Conservation (phyloP, 2,113 vertebrate species). For the Tachycineta bicolor region DNA sequence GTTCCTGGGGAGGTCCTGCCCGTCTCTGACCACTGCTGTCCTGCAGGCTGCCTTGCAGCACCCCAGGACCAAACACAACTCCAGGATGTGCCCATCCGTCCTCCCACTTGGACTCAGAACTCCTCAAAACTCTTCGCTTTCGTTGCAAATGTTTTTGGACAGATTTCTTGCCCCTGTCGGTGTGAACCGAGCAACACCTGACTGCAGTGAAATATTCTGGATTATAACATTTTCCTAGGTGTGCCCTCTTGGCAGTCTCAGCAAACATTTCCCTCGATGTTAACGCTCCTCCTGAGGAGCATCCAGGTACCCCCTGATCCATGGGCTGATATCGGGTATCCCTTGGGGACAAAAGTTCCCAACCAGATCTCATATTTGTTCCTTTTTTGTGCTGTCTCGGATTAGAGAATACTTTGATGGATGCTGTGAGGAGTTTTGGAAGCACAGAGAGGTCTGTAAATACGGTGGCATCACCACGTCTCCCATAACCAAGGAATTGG, state of each 20-base stretch:
- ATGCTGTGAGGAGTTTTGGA: neutral
- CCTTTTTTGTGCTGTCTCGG: neutral
- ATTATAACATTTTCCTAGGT: neutral
- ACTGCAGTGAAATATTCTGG: neutral
- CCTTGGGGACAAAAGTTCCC: neutral
- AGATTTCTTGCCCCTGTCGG: neutral
- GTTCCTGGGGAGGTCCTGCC: neutral
- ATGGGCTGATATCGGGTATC: rapidly evolving
- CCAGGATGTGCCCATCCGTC: rapidly evolving
- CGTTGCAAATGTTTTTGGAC: rapidly evolving
- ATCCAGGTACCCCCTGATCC: neutral
- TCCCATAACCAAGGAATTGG: neutral
- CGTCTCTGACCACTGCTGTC: rapidly evolving
- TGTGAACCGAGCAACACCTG: neutral
- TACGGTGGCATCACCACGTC: neutral
- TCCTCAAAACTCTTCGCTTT: neutral
- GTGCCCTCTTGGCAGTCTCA: neutral
- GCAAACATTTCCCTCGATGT: neutral
- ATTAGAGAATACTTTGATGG: neutral
- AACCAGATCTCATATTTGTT: neutral
- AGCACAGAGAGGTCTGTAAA: neutral
- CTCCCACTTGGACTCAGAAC: neutral
- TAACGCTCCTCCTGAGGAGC: neutral
- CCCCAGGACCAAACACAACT: rapidly evolving
- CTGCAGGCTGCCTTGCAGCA: neutral